Evolutionary conservation across 2,888 invertebrate genomes (phyloP), one percentile per base, ranked within the genome.

Genomic region (Aleiodes testaceus): DNA sequence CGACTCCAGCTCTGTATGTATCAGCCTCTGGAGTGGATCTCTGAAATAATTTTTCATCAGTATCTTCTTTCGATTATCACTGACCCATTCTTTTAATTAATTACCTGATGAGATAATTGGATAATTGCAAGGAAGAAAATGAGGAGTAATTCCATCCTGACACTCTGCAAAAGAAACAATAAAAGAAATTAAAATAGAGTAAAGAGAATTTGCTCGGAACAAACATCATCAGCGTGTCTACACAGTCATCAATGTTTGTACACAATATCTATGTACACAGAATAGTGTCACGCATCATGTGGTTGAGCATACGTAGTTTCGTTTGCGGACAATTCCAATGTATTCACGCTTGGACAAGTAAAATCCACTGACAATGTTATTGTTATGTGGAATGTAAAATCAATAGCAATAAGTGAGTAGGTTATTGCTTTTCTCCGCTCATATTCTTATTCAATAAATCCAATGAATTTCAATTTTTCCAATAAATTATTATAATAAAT

Each of bases 1-100:
- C 82, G 2, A 84, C 84, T 1, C 82, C 82, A 3, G 78, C 84
- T 14, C 70, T 65, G 61, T 84, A 84, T 20, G 66, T 79, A n/a
- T 66, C 2, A 1, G 78, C 72, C 12, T 74, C 30, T 47, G 74
- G 67, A 7, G 74, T 74, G 11, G 80, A 80, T 63, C 20, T 74
- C 80, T 76, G 66, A n/a, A 63, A 49, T n/a, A 65, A 20, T 61
- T 65, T 44, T 26, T 1, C 30, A 55, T 49, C 12, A 55, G n/a
- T 55, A 14, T 30, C 14, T n/a, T 12, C 1, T 2, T 14, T 36
- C 55, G n/a, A 36, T 4, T 63, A 12, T 20, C 16, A 20, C 18
- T 3, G 11, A 9, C 5, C 14, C 12, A 6, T 63, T 6, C 9
- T 7, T 5, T 6, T 11, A 9, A 16, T 18, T n/a, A 63, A 65